These are phyloP conservation scores for Lutjanus argentimaculatus DNA, from an alignment of 2,797 vertebrate species.

Conservation along the genomic window DNA sequence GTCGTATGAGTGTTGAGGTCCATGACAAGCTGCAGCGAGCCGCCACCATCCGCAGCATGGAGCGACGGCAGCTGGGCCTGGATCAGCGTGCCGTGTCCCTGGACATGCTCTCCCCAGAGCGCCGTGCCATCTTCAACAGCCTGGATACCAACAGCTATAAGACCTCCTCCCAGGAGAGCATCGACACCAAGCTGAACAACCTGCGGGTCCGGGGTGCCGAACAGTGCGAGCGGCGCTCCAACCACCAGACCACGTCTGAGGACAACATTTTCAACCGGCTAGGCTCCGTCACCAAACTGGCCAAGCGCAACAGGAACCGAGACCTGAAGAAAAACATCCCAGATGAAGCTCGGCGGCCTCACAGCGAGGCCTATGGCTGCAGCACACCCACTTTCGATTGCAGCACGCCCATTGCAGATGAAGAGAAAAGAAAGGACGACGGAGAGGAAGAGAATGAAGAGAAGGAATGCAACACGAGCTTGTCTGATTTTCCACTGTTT, in stretches of 20 bases:
- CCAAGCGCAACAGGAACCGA: conserved; percentile 91
- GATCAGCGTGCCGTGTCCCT: conserved; percentile 95
- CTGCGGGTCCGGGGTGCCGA: conserved; percentile 88
- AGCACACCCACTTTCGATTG: conserved; percentile 88
- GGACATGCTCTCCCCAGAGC: conserved; percentile 95
- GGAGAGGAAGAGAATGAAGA: conserved; percentile 86
- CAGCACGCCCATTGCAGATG: conserved; percentile 82
- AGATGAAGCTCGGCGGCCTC: conserved; percentile 90
- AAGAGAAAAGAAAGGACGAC: conserved; percentile 89
- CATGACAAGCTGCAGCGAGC: conserved; percentile 96
- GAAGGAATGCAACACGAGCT: conserved; percentile 91
- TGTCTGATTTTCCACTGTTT: conserved; percentile 89
- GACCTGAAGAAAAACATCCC: conserved; percentile 94
- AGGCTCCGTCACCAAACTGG: conserved; percentile 90
- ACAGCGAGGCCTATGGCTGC: conserved; percentile 89
- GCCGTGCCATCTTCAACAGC: conserved; percentile 91
- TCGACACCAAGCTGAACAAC: conserved; percentile 94
- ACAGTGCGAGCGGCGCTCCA: conserved; percentile 82
- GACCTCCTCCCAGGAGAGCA: conserved; percentile 96
- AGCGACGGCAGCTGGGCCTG: conserved; percentile 92
- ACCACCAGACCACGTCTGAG: conserved; percentile 89
- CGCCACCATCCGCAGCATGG: conserved; percentile 96
- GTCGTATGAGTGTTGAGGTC: conserved; percentile 94
- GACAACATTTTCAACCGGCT: conserved; percentile 97
- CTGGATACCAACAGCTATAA: conserved; percentile 91